Evolutionary conservation across 2,888 invertebrate species (phyloP), one percentile per base, ranked within the genome.

Genomic region (Hyposoter didymator): DNA sequence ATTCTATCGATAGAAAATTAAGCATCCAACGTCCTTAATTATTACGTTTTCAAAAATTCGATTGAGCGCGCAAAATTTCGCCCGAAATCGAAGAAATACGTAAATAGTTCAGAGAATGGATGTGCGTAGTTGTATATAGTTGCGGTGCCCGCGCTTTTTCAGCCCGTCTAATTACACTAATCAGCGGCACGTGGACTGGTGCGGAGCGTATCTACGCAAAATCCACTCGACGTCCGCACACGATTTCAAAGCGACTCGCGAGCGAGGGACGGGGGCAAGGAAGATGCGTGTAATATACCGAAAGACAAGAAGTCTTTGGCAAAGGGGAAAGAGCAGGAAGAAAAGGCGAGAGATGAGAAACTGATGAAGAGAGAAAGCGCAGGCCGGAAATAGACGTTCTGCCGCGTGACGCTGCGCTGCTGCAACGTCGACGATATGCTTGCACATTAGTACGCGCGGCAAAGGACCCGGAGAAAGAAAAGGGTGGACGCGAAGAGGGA

Each of bases 181-280:
- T 93, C 93, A 92, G 91, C 89, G 92, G 91, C 93, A 93, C 93
- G 93, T 93, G 93, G 92, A 90, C 90, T 88, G 90, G 80, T 81
- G 70, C 87, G 59, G 83, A 87, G 90, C 87, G 76, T 78, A 83
- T 85, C 85, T 69, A 69, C 62, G n/a, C n/a, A n/a, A n/a, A 66
- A 80, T 72, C 62, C 83, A 67, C 85, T 82, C 82, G 82, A 75
- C 87, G 39, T 69, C 88, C 32, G 6, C 88, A 87, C 76, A 85
- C 69, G 88, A 80, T 88, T 84, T 88, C 88, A 88, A 88, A 89
- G 89, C 87, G 52, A 72, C 35, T 2, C 81, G 52, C 69, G 72
- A 28, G 35, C 73, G 32, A 62, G 64, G 76, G 47, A 7, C 1
- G 7, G 10, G 39, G 39, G 70, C 32, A 32, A 28, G 73, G 59